Evolutionary conservation across 2,888 invertebrate species (phyloP).

Genomic region (Folsomia manolachei): DNA sequence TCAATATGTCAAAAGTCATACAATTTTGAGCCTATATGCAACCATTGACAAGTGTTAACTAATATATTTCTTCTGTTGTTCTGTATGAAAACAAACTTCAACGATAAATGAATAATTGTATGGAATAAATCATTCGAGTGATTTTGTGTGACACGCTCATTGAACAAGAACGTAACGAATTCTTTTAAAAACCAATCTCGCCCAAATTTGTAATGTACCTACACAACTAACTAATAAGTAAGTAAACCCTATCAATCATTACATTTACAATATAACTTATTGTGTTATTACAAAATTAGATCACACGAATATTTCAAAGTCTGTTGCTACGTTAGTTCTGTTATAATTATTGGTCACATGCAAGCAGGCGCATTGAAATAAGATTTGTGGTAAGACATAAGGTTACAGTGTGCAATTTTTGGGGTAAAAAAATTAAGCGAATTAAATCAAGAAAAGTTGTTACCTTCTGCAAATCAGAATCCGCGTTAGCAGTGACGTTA

Average conservation of each 20-base stretch:
- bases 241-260: neutral
- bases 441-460: neutral
- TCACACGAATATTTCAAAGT: neutral
- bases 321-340: neutral
- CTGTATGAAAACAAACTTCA: no score
- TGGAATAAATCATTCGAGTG: neutral
- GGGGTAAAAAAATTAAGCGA: no score
- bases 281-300: neutral
- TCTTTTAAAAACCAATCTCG: neutral
- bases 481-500: conserved; percentile 65
- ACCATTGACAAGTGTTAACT: no score
- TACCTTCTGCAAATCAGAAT: conserved; percentile 60
- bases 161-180: conserved; percentile 19
- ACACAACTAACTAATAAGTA: no score
- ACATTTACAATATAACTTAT: neutral
- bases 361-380: no score
- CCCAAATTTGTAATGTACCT: neutral
- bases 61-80: no score
- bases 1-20: no score
- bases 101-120: neutral
- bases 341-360: no score
- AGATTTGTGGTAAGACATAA: no score
- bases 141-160: neutral
- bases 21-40: no score
- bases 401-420: no score